Base-by-base conservation (phyloP, 1,140 invertebrate species). In the Carcinoscorpius rotundicauda region DNA sequence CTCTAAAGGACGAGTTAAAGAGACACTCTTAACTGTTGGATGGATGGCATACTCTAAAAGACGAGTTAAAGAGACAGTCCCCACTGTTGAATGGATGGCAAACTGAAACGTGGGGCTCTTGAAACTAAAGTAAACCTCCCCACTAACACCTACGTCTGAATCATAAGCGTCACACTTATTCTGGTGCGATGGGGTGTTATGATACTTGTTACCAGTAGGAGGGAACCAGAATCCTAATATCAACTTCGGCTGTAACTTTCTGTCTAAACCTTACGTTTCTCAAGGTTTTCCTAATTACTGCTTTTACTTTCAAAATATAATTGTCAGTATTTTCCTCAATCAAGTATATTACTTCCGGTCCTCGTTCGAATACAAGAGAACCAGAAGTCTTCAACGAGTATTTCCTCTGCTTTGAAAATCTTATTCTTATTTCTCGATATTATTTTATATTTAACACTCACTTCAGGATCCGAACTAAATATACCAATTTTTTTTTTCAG, bases 61-160 rank as follows among this genome's bases (percentile, higher is more conserved):
- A 29, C 89, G 83, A 3, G 91, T 90, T 5, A 95, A 80, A 3
- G 88, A 87, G 53, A 97, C 84, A 6, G 92, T 84, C 4, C 94
- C 95, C 9, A 85, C 90, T 51, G 92, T 91, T 8, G 93, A 91
- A 79, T 98, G 91, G 64, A 97, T 85, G 5, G 91, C 87, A 76
- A 97, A 97, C 67, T 87, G 84, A 69, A 90, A 85, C 5, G 86
- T 91, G 11, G 82, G 78, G 66, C 92, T 83, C n/a, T 83, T 79
- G 70, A 97, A 87, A 76, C 89, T 95, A 76, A 97, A 98, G 77
- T 97, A 97, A 70, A 97, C 92, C 79, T 97, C 91, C 3, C 92
- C 91, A 75, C 97, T 97, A 60, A 89, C 82, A 0, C 93, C 94
- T 8, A 93, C 79, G 76, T 98, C 94, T 5, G 94, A 92, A 78